phyloP scores from a whole-genome alignment of 2,888 invertebrate species.

The Aelia acuminata region DNA sequence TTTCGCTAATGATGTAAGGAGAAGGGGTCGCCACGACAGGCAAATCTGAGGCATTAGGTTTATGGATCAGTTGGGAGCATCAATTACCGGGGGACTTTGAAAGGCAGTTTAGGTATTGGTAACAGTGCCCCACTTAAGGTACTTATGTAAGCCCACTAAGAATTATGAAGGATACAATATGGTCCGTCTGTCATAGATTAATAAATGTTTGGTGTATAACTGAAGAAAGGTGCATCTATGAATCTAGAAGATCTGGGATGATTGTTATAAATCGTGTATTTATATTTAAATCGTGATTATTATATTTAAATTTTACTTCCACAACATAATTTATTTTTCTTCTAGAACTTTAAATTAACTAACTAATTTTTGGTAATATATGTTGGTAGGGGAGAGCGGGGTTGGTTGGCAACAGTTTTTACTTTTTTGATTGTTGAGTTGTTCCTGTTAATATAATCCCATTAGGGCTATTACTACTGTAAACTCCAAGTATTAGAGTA shows the following conservation, averaged over 20 bases:
- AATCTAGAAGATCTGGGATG: neutral
- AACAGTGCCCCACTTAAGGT: neutral
- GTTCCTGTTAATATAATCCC: no score
- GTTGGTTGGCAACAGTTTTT: no score
- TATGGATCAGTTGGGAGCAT: neutral
- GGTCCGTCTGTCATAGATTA: neutral
- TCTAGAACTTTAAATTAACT: no score
- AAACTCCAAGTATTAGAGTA: no score
- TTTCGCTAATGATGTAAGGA: conserved; percentile 12
- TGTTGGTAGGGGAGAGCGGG: no score
- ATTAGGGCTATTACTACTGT: no score
- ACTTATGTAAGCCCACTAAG: neutral
- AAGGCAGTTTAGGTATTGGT: neutral
- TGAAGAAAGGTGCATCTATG: neutral
- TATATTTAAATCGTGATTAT: no score
- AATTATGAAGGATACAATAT: neutral
- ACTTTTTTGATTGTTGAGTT: no score
- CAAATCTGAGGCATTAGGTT: neutral
- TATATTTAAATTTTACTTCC: no score
- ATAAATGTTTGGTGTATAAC: neutral
- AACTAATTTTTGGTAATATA: no score
- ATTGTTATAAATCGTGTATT: neutral
- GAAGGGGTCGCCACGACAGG: neutral
- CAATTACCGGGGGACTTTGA: neutral
- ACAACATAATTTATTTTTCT: no score